Base-by-base conservation (phyloP, 1,140 invertebrate species). In the Drosophila takahashii region DNA sequence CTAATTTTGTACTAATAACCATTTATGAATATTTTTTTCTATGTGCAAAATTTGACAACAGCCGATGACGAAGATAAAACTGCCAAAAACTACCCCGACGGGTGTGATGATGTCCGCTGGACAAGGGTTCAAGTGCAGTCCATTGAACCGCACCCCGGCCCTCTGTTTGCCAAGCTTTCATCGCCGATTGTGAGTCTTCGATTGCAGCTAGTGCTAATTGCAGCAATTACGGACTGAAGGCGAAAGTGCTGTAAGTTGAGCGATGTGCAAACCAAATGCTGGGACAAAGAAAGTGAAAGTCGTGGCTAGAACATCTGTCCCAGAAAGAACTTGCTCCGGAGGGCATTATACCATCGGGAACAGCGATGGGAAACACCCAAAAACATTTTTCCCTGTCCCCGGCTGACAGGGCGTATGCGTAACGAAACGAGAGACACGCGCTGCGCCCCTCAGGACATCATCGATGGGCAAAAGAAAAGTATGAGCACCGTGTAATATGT, bases 211-310 rank as follows among this genome's bases (percentile, higher is more conserved):
- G 22, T 59, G 57, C 70, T 87, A 87, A 86, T 86, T 86, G 83
- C 83, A 48, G 42, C 51, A 51, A 71, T 76, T 76, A 53, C 11
- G 11, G 34, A 51, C 52, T 9, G 47, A 54, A 67, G 64, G 64
- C 50, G 75, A 86, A 87, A 87, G 83, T 87, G 75, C 83, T 86
- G 83, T 65, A 87, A 86, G 66, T 79, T 83, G 83, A 87, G 81
- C 79, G 70, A 83, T 87, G 62, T 15, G 29, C 60, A 83, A 80
- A 71, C 60, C 67, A 57, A 18, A 8, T n/a, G 9, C 22, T 15
- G 58, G 41, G 47, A 71, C 52, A 76, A 85, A 59, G 51, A 58
- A 75, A 66, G 41, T 39, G 36, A 62, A 53, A 48, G 47, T 37
- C 6, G 8, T 13, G 34, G 11, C 16, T 27, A 27, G 11, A 16